These are phyloP conservation scores for Agrilus planipennis DNA, from an alignment of 1,140 invertebrate genomes.

Conservation along the genomic window DNA sequence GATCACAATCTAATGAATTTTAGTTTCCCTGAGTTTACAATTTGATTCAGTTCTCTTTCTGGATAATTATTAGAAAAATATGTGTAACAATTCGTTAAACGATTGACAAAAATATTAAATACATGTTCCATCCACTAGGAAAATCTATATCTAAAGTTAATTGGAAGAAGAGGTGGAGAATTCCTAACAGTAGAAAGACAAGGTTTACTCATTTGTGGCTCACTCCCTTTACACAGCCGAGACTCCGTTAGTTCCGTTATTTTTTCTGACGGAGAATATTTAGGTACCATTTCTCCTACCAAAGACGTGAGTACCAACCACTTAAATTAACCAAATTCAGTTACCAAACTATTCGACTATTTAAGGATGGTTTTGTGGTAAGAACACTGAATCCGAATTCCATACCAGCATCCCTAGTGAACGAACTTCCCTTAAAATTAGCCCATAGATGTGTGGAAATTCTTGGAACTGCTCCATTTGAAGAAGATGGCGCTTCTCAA, in stretches of 20 bases:
- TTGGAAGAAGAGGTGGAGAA: conserved; percentile 46
- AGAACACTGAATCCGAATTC: conserved; percentile 61
- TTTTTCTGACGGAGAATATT: conserved; percentile 74
- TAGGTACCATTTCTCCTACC: conserved; percentile 65
- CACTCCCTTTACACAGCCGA: conserved; percentile 50
- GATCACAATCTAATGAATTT: no score
- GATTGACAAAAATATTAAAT: no score
- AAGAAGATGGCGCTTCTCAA: conserved; percentile 46
- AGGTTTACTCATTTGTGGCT: conserved; percentile 42
- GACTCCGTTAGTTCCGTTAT: conserved; percentile 56
- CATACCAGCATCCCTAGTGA: conserved; percentile 42
- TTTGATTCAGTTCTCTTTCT: neutral
- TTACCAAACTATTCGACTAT: neutral
- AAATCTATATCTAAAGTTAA: conserved; percentile 41
- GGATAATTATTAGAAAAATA: no score
- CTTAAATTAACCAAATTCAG: neutral
- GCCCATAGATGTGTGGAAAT: conserved; percentile 67
- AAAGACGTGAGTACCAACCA: conserved; percentile 56
- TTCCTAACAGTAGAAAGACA: conserved; percentile 49
- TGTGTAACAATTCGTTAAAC: no score
- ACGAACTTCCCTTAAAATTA: conserved; percentile 65
- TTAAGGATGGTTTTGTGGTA: conserved; percentile 71
- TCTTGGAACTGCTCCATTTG: conserved; percentile 59
- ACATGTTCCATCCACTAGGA: conserved; percentile 35
- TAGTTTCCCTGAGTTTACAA: no score